Conservation (phyloP, 1,140 invertebrate genomes). For the Neuroterus valhalla region DNA sequence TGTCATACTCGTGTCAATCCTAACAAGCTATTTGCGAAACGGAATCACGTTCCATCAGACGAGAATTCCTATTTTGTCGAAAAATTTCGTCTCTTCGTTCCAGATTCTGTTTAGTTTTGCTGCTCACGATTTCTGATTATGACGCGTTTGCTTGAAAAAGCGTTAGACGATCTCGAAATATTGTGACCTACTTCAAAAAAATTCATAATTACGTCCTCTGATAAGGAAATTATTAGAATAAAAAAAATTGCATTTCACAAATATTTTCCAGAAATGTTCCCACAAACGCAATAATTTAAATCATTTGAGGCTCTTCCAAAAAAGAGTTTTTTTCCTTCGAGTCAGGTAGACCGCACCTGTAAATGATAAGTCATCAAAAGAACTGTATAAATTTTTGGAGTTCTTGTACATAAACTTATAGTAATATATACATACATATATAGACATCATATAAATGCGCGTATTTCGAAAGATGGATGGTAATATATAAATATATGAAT, state of each 20-base stretch:
- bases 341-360: slow-evolving; percentile 24
- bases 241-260: neutral
- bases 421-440: slow-evolving; percentile 48
- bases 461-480: slow-evolving; percentile 29
- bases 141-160: slow-evolving; percentile 36
- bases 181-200: slow-evolving; percentile 35
- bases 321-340: neutral
- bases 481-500: slow-evolving; percentile 39
- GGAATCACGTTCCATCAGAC: slow-evolving; percentile 38
- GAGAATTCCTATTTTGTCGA: slow-evolving; percentile 41
- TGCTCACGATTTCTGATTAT: slow-evolving; percentile 48
- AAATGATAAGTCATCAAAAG: slow-evolving; percentile 23
- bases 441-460: slow-evolving; percentile 36
- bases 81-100: slow-evolving; percentile 32
- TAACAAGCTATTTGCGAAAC: slow-evolving; percentile 9
- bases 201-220: slow-evolving; percentile 31
- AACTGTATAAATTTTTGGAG: slow-evolving; percentile 43
- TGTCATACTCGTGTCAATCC: slow-evolving; percentile 19
- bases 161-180: slow-evolving; percentile 43
- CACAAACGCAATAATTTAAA: neutral
- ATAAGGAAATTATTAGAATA: neutral
- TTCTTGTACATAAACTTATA: slow-evolving; percentile 44
- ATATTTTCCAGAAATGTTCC: too few species aligned
- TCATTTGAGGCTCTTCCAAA: neutral
- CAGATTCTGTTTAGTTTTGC: slow-evolving; percentile 33